Evolutionary conservation across 1,140 invertebrate species (phyloP).

Genomic region (Asbolus verrucosus): DNA sequence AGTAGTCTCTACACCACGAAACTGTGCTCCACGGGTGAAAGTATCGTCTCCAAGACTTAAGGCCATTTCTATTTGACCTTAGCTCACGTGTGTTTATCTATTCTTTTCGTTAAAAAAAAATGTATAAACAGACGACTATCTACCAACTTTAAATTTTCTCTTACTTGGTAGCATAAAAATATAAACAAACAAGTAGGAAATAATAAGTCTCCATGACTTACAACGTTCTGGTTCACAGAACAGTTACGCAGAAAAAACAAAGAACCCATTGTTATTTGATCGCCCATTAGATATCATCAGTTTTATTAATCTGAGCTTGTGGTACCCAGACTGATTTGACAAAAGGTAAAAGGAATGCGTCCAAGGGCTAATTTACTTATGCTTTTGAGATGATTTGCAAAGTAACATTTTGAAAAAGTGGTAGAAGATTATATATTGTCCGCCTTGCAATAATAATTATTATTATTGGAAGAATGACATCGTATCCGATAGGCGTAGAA

Average conservation of each 20-base stretch:
- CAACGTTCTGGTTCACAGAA: conserved; percentile 5
- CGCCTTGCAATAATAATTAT: not conserved
- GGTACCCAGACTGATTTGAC: not conserved
- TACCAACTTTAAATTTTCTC: not conserved
- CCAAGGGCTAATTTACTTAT: too few relatives aligned
- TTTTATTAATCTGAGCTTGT: too few relatives aligned
- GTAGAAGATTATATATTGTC: too few relatives aligned
- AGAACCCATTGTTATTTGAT: conserved; percentile 17
- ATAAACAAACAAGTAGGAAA: conserved; percentile 9
- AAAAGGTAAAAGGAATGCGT: not conserved
- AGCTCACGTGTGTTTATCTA: conserved; percentile 24
- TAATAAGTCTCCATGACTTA: not conserved
- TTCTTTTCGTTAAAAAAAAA: conserved; percentile 12
- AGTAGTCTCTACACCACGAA: not conserved
- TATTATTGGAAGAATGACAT: conserved; percentile 14
- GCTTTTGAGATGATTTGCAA: too few relatives aligned
- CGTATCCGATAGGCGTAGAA: conserved; percentile 4
- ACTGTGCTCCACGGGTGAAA: conserved; percentile 7
- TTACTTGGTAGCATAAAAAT: conserved; percentile 14
- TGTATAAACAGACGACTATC: not conserved
- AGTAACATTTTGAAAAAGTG: too few relatives aligned
- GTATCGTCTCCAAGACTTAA: not conserved
- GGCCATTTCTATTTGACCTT: conserved; percentile 31
- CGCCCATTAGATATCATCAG: not conserved
- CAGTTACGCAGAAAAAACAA: too few relatives aligned